A percentile compares a stretch with the other conserved stretches of the same genome.
phyloP scores from a whole-genome alignment of 2,113 vertebrate genomes.

The Spea bombifrons region DNA sequence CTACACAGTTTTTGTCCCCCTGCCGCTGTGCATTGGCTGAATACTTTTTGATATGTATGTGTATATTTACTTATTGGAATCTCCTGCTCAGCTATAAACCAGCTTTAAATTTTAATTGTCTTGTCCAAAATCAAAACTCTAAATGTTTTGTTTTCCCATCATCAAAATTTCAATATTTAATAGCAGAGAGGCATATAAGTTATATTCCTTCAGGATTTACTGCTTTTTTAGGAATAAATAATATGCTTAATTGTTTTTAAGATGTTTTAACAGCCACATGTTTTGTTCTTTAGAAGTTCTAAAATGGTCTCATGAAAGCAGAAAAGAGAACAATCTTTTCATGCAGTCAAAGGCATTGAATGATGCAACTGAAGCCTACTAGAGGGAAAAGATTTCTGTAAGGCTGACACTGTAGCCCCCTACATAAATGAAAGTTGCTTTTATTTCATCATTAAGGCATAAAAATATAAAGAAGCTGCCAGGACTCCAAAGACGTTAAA shows the following conservation, averaged over 20 bases:
- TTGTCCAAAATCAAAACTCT: no score
- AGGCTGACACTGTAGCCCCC: background rate
- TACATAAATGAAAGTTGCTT: constrained; percentile 1
- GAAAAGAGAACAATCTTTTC: constrained; percentile 4
- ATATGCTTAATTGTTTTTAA: background rate
- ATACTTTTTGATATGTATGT: no score
- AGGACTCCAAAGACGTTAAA: background rate
- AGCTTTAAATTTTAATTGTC: no score
- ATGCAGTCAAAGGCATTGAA: background rate
- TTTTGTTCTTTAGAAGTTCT: background rate
- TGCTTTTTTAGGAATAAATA: background rate
- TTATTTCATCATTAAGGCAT: constrained; percentile 20
- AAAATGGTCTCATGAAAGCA: background rate
- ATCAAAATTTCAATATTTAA: background rate
- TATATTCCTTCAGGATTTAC: background rate
- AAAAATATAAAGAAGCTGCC: constrained; percentile 8
- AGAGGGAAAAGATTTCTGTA: background rate
- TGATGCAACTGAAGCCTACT: background rate
- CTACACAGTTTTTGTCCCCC: no score
- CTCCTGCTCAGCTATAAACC: no score
- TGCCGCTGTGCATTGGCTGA: no score
- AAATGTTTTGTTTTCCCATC: background rate
- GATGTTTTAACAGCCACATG: background rate
- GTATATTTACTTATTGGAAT: no score
- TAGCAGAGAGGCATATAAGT: background rate